Base-by-base conservation (phyloP, 2,888 invertebrate species). In the Nezara viridula region DNA sequence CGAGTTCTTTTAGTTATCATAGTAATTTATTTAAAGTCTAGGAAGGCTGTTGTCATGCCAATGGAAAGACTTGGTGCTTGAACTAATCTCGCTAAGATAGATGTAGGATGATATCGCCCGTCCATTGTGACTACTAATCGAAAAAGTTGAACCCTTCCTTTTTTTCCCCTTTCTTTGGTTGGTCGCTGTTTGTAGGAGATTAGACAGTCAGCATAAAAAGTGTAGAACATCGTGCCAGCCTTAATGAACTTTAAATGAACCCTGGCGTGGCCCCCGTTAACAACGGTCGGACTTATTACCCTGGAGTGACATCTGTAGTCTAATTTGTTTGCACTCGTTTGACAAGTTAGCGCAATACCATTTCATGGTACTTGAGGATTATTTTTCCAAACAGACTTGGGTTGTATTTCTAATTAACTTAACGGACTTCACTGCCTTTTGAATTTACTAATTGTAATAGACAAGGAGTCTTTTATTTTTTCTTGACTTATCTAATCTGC, bases 191-290 rank as follows among this genome's bases (percentile, higher is more conserved):
- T 19, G 66, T 73, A 73, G 21, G 37, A 73, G 66, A 73, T 73
- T 73, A 73, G 66, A 73, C 66, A 73, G 66, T 73, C 66, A 73
- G 66, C 66, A 73, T 60, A 73, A 73, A 73, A 73, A 73, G 66
- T 37, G 66, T 37, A 32, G 37, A 21, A 73, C 66, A 73, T 73
- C 10, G 66, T 73, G 66, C 19, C 19, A 73, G 21, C 66, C 66
- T 10, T 73, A 73, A 73, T 73, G 66, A 73, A 73, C 32, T 73
- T 73, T 73, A 73, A 73, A 73, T 73, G 66, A 37, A 73, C 32
- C 66, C 37, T 37, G 16, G 19, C 37, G 37, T 73, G 14, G 66
- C 6, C 37, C 16, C 19, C 16, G 66, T 32, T 66, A 66, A 66
- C 66, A 66, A 66, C 66, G 32, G 66, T 73, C 6, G 37, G 66